Percentiles rank a stretch among this genome's conserved stretches.
phyloP scores from a whole-genome alignment of 64 coral and sea anemone genomes.

The Acropora tenuis region DNA sequence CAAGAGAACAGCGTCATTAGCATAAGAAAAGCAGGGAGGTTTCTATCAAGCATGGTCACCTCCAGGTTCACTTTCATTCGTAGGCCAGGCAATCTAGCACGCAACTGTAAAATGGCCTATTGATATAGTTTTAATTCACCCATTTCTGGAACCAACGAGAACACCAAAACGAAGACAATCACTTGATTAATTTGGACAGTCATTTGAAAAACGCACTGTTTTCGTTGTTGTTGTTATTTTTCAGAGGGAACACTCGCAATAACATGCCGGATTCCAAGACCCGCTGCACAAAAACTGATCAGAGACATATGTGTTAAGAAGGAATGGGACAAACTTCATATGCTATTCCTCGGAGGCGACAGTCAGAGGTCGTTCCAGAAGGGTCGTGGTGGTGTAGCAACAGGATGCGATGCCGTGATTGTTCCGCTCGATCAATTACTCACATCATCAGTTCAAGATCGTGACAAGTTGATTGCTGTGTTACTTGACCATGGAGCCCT shows the following conservation, averaged over 20 bases:
- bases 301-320: conserved; percentile 44
- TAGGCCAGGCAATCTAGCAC: no score
- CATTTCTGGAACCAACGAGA: no score
- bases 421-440: conserved; percentile 61
- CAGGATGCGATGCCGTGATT: conserved; percentile 35
- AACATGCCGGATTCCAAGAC: conserved; percentile 37
- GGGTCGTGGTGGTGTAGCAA: conserved; percentile 75
- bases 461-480: conserved; percentile 47
- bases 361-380: conserved; percentile 36
- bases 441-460: conserved; percentile 10
- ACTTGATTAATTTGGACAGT: no score
- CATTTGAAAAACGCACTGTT: neutral
- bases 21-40: no score
- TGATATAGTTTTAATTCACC: no score
- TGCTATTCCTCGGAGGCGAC: conserved; percentile 73
- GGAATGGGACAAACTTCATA: conserved; percentile 70
- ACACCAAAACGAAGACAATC: no score
- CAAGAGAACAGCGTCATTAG: no score
- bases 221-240: neutral
- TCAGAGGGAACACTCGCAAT: conserved; percentile 31
- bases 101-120: no score
- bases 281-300: conserved; percentile 39
- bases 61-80: no score
- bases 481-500: conserved; percentile 75
- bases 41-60: no score